phyloP scores from a whole-genome alignment of 2,888 invertebrate species.

The Amblyteles armatorius region DNA sequence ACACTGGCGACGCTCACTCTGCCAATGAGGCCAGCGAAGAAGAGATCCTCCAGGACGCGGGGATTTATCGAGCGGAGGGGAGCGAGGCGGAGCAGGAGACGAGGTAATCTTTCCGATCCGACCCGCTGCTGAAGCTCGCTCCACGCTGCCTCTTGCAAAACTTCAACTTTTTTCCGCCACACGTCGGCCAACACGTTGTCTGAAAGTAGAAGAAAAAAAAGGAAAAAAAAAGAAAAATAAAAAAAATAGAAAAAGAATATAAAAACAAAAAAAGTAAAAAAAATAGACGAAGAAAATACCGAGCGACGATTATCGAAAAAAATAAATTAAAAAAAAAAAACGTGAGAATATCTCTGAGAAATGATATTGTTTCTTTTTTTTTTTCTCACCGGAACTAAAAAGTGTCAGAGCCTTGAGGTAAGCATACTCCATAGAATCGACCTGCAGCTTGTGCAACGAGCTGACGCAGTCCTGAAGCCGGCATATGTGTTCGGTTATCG shows the following conservation, averaged over 20 bases:
- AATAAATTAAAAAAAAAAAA: slow-evolving; percentile 27
- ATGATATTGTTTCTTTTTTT: slow-evolving; percentile 61
- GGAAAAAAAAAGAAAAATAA: slow-evolving; percentile 25
- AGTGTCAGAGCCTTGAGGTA: slow-evolving; percentile 94
- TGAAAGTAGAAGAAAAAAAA: slow-evolving; percentile 63
- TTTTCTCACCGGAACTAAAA: slow-evolving; percentile 90
- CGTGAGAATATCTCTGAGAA: background rate
- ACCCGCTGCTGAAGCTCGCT: slow-evolving; percentile 85
- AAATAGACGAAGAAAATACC: background rate
- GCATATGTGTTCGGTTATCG: slow-evolving; percentile 92
- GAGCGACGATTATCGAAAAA: background rate
- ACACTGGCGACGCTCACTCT: slow-evolving; percentile 98
- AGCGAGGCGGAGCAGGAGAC: slow-evolving; percentile 90
- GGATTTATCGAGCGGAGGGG: slow-evolving; percentile 91
- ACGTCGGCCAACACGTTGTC: slow-evolving; percentile 82
- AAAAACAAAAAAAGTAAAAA: background rate
- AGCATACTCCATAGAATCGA: slow-evolving; percentile 94
- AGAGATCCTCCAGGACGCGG: slow-evolving; percentile 94
- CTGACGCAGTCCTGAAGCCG: slow-evolving; percentile 93
- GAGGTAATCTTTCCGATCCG: slow-evolving; percentile 86
- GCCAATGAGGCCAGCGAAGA: slow-evolving; percentile 96
- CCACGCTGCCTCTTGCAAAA: slow-evolving; percentile 86
- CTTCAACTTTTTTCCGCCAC: slow-evolving; percentile 85
- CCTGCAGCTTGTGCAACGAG: slow-evolving; percentile 90
- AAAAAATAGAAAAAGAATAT: slow-evolving; percentile 34